Evolutionary conservation across 2,888 invertebrate species (phyloP), one percentile per base, ranked within the genome.

Genomic region (Apotomis capreana): DNA sequence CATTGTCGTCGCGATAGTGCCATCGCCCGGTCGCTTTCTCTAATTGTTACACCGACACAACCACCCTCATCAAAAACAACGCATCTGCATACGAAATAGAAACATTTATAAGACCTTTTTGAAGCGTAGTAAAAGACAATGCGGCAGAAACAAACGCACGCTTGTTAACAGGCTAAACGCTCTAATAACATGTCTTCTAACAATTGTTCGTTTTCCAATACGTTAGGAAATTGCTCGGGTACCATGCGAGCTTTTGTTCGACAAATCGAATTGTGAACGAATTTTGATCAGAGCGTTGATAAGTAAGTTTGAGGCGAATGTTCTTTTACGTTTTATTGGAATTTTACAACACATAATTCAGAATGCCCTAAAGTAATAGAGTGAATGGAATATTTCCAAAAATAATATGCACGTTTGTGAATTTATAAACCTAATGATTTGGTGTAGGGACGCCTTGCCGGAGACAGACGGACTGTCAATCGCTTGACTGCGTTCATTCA

Each of bases 181-280:
- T 83, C 84, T 89, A 89, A 90, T 92, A 92, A 92, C 91, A 88
- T 89, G 91, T 91, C 90, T 87, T 89, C 88, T 84, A 86, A 91
- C 91, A 91, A 92, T 91, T 84, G 89, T 84, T 86, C 83, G 78
- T 81, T 82, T 87, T 86, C 86, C 88, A 87, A 91, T 89, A 89
- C 87, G 87, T 84, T 84, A 88, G 91, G 90, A 92, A 92, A 92
- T 92, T 91, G 90, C 80, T 83, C 86, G 81, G 85, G 87, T 82
- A 86, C 83, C 83, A 81, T 81, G 80, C 80, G 79, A 82, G 78
- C 84, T 81, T 84, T 89, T 91, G 88, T 90, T 85, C 78, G 74
- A 76, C 73, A 62, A 76, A 62, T 73, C 78, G 78, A 79, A 49
- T 69, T 5, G 26, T 12, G 52, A 51, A 77, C 79, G 74, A 67